phyloP scores from a whole-genome alignment of 2,888 invertebrate genomes.

The Leptinotarsa peninsularis region DNA sequence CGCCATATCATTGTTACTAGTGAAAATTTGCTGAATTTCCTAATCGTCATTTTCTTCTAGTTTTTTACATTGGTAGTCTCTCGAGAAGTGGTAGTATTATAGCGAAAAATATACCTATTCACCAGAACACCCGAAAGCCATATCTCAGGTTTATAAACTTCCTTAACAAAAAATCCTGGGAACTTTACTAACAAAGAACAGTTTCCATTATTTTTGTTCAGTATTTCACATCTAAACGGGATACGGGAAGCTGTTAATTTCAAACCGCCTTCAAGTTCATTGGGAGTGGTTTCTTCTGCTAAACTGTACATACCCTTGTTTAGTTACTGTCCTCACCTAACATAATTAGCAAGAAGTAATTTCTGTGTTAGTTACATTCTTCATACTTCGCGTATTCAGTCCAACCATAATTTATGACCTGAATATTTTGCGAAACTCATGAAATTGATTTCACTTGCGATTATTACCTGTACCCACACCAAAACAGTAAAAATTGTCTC shows the following conservation, averaged over 20 bases:
- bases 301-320: background rate
- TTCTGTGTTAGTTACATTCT: too few relatives aligned
- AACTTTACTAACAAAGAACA: background rate
- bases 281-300: constrained; percentile 3
- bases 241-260: background rate
- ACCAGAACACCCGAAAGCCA: background rate
- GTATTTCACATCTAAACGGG: background rate
- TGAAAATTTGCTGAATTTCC: background rate
- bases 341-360: too few relatives aligned
- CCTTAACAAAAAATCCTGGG: background rate
- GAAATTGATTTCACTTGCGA: too few relatives aligned
- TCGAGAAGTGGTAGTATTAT: background rate
- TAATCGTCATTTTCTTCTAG: background rate
- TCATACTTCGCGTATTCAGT: too few relatives aligned
- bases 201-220: background rate
- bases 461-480: too few relatives aligned
- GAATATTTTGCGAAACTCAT: too few relatives aligned
- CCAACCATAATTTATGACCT: too few relatives aligned
- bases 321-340: background rate
- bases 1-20: background rate
- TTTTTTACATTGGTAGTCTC: background rate
- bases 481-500: too few relatives aligned
- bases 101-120: background rate
- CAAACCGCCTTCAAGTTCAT: background rate
- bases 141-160: background rate